Evolutionary conservation across 1,140 invertebrate species (phyloP).

Genomic region (Lordiphosa stackelbergi): DNA sequence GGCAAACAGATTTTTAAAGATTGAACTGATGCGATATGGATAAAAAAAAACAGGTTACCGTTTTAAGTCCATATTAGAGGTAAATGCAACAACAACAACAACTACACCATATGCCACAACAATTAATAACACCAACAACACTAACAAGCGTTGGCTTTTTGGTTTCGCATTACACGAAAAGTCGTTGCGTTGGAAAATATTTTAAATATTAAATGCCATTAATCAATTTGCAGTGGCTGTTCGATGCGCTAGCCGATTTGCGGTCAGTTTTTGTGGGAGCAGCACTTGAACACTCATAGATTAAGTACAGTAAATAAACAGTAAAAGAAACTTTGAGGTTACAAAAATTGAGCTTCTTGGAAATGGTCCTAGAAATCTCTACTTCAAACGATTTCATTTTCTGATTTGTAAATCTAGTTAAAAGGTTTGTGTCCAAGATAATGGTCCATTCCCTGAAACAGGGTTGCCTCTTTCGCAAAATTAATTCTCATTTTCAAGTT

Average conservation of each 20-base stretch:
- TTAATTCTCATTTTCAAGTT: too few relatives aligned
- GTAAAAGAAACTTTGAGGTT: too few relatives aligned
- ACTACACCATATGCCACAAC: conserved; percentile 42
- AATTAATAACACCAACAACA: conserved; percentile 47
- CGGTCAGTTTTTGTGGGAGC: conserved; percentile 30
- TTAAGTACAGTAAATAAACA: conserved; percentile 15
- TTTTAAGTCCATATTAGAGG: conserved; percentile 29
- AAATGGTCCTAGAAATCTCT: too few relatives aligned
- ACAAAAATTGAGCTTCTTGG: too few relatives aligned
- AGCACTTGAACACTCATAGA: conserved; percentile 9
- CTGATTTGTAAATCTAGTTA: too few relatives aligned
- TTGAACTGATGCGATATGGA: conserved; percentile 37
- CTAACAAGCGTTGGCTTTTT: conserved; percentile 32
- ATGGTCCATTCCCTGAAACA: too few relatives aligned
- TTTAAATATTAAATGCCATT: conserved; percentile 67
- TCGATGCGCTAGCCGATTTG: conserved; percentile 38
- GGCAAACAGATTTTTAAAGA: conserved; percentile 45
- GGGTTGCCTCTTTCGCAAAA: too few relatives aligned
- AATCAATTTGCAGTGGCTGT: conserved; percentile 62
- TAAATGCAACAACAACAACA: conserved; percentile 17
- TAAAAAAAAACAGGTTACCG: conserved; percentile 39
- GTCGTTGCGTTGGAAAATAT: conserved; percentile 50
- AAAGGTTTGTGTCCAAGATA: too few relatives aligned
- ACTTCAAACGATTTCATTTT: too few relatives aligned
- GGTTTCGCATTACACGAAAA: conserved; percentile 57